Evolutionary conservation across 2,113 vertebrate genomes (phyloP).

Genomic region (Oncorhynchus kisutch): DNA sequence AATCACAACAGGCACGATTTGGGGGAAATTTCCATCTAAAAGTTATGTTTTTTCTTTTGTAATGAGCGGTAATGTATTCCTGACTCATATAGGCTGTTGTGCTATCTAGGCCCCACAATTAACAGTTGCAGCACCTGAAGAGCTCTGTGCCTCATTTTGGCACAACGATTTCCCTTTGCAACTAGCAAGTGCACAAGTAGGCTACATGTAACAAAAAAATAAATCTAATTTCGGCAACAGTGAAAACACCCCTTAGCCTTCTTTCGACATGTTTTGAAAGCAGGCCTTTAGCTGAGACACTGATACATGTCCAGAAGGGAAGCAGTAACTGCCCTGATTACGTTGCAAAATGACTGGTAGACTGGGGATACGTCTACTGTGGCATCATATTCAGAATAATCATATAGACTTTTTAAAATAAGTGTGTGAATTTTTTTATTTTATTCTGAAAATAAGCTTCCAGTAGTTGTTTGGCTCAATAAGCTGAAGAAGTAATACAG

Average conservation of each 20-base stretch:
- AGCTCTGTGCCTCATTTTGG: conserved; percentile 51
- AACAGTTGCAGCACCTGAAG: conserved; percentile 42
- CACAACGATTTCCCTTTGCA: conserved; percentile 56
- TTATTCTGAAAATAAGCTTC: conserved; percentile 21
- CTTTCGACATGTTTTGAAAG: conserved; percentile 37
- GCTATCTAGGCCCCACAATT: conserved; percentile 63
- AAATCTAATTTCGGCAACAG: conserved; percentile 47
- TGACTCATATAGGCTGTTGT: conserved; percentile 62
- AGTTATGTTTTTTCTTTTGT: conserved; percentile 51
- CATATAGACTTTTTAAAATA: background rate
- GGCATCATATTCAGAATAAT: background rate
- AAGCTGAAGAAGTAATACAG: conserved; percentile 59
- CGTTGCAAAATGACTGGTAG: conserved; percentile 26
- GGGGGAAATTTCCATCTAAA: conserved; percentile 38
- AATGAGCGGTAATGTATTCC: conserved; percentile 61
- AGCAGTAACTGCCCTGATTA: conserved; percentile 2
- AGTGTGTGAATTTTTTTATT: no score
- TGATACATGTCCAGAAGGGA: conserved; percentile 33
- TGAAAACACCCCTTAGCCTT: conserved; percentile 58
- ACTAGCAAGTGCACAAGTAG: conserved; percentile 69
- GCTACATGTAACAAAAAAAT: conserved; percentile 18
- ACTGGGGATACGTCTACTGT: conserved; percentile 7
- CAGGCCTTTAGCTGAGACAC: conserved; percentile 31
- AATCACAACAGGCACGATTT: background rate
- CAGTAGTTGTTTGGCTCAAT: conserved; percentile 43